phyloP scores from a whole-genome alignment of 1,140 invertebrate species.

The Penaeus vannamei region DNA sequence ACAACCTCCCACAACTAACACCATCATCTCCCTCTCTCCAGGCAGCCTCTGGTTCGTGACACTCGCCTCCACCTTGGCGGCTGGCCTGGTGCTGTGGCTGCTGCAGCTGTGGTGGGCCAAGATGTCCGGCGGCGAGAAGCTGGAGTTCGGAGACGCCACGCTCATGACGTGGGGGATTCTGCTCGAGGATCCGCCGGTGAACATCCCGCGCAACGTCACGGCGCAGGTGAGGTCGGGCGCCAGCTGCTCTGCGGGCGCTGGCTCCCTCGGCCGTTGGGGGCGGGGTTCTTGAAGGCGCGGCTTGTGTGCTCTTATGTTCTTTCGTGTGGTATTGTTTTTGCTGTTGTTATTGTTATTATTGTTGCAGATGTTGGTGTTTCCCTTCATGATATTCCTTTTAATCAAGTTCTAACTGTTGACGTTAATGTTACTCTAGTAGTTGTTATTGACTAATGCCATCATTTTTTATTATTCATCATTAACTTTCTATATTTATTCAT shows the following conservation, averaged over 20 bases:
- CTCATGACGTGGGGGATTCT: conserved; percentile 47
- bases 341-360: too few species aligned
- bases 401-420: too few species aligned
- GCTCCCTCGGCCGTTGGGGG: not conserved
- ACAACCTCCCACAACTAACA: too few species aligned
- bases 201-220: conserved; percentile 23
- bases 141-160: not conserved
- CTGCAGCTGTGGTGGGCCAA: conserved; percentile 44
- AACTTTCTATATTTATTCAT: too few species aligned
- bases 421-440: too few species aligned
- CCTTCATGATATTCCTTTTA: too few species aligned
- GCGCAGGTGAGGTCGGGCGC: not conserved
- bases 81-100: conserved; percentile 41
- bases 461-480: too few species aligned
- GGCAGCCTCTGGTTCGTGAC: conserved; percentile 38
- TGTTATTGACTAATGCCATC: too few species aligned
- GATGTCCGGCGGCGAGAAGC: not conserved
- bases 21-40: not conserved
- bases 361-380: too few species aligned
- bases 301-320: too few species aligned
- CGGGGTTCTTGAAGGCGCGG: too few species aligned
- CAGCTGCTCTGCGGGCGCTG: not conserved
- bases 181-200: conserved; percentile 51
- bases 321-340: too few species aligned
- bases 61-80: conserved; percentile 8